phyloP scores from a whole-genome alignment of 1,140 invertebrate species.

The Globodera ellingtonae region DNA sequence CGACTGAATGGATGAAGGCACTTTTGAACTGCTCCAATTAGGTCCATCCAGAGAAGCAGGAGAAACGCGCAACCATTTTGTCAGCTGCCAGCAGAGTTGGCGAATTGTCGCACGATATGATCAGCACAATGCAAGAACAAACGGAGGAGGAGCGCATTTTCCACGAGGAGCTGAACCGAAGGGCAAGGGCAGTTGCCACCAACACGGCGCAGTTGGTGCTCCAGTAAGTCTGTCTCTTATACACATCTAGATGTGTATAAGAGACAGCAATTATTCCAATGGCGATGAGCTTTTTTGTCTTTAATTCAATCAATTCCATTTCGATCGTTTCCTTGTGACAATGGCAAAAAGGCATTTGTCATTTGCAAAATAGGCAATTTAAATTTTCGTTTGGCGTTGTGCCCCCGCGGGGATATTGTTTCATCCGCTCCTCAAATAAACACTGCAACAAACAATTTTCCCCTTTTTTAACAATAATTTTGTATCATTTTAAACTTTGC shows the following conservation, averaged over 20 bases:
- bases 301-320: not conserved
- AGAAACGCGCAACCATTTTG: slow-evolving; percentile 76
- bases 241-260: too few relatives aligned
- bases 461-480: not conserved
- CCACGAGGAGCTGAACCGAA: slow-evolving; percentile 60
- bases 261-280: not conserved
- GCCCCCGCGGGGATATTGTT: too few relatives aligned
- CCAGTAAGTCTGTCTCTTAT: too few relatives aligned
- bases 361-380: not conserved
- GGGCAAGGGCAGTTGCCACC: slow-evolving; percentile 61
- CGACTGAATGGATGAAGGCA: slow-evolving; percentile 12
- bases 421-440: not conserved
- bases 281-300: not conserved
- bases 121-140: slow-evolving; percentile 92
- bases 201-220: slow-evolving; percentile 74
- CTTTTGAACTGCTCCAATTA: slow-evolving; percentile 14
- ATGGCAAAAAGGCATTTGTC: not conserved
- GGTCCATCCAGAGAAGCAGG: slow-evolving; percentile 52
- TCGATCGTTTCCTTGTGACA: not conserved
- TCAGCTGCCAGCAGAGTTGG: slow-evolving; percentile 91
- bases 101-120: slow-evolving; percentile 87
- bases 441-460: not conserved
- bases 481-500: not conserved
- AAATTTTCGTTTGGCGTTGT: not conserved
- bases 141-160: slow-evolving; percentile 73